Percentiles rank a stretch among this genome's conserved stretches.
These are phyloP conservation scores for Cerastis rubricosa DNA, from an alignment of 2,888 invertebrate genomes.

Conservation along the genomic window DNA sequence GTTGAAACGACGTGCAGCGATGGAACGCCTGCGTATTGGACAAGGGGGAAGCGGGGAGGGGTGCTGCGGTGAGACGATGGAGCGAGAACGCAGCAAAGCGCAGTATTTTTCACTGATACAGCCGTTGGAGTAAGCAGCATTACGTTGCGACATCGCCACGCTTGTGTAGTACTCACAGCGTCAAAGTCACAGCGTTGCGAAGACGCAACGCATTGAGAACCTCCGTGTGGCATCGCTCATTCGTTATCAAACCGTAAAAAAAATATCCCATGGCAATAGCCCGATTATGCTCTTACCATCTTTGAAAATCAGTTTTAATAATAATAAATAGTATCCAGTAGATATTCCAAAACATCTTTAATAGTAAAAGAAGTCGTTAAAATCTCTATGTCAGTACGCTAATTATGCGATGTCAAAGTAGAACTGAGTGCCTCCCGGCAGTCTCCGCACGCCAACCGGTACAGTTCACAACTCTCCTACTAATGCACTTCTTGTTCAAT, in stretches of 20 bases:
- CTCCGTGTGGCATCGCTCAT: background rate
- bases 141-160: background rate
- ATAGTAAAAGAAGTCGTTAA: conserved; percentile 1
- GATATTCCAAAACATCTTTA: background rate
- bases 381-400: background rate
- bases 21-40: background rate
- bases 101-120: background rate
- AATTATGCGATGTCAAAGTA: conserved; percentile 6
- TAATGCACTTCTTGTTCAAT: conserved; percentile 49
- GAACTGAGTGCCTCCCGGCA: conserved; percentile 2
- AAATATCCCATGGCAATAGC: background rate
- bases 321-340: background rate
- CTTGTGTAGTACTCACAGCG: no score
- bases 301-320: background rate
- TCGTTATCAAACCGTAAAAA: background rate
- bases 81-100: background rate
- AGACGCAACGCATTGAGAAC: no score
- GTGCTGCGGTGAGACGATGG: background rate
- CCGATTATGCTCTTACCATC: background rate
- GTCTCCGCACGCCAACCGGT: background rate
- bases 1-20: background rate
- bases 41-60: background rate
- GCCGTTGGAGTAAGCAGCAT: background rate
- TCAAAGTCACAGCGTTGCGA: no score
- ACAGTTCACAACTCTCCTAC: conserved; percentile 33